Evolutionary conservation across 2,888 invertebrate species (phyloP).

Genomic region (Conus canariensis): DNA sequence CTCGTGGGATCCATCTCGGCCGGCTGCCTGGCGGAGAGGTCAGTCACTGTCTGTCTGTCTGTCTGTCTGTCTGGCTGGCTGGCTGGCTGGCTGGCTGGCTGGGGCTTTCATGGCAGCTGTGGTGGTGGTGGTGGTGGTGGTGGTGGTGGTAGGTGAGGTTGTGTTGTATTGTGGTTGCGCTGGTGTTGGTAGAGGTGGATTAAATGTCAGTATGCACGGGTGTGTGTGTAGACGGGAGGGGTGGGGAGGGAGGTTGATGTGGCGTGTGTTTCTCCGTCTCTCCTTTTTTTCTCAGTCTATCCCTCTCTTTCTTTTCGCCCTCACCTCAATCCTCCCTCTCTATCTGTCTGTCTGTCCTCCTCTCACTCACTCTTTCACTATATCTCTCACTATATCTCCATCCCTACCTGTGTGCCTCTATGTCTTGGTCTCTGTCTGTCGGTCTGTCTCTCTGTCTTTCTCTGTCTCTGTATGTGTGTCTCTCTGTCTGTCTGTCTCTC

Average conservation of each 20-base stretch:
- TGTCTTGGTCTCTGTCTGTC: background rate
- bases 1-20: slow-evolving; percentile 79
- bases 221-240: background rate
- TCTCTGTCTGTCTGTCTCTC: slow-evolving; percentile 13
- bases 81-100: background rate
- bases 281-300: background rate
- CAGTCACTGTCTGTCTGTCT: slow-evolving; percentile 51
- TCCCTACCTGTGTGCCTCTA: background rate
- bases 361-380: background rate
- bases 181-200: background rate
- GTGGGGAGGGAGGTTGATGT: background rate
- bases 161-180: background rate
- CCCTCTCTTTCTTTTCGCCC: background rate
- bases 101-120: background rate
- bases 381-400: background rate
- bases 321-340: too few species aligned
- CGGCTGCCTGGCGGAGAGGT: slow-evolving; percentile 78
- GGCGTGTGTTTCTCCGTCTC: background rate
- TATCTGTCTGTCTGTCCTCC: background rate
- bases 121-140: background rate
- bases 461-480: slow-evolving; percentile 3
- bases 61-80: background rate
- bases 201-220: background rate
- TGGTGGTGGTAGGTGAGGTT: background rate
- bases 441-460: background rate